Conservation (phyloP, 1,140 invertebrate genomes). For the Drosophila ironensis region DNA sequence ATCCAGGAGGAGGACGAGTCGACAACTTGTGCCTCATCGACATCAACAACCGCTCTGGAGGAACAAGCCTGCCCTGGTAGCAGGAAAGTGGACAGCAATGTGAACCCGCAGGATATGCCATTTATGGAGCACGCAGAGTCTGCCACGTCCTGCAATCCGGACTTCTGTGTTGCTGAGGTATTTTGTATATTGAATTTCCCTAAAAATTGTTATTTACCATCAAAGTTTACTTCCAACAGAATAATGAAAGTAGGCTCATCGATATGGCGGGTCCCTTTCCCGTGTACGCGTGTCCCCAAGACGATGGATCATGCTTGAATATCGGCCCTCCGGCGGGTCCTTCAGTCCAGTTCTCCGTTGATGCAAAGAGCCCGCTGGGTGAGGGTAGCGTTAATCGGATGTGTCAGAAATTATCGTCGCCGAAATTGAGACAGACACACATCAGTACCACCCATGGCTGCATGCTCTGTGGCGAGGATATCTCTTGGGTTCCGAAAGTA, state of each 20-base stretch:
- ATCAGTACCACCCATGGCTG: conserved; percentile 34
- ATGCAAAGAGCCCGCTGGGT: conserved; percentile 3
- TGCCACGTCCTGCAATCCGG: not conserved
- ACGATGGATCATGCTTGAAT: conserved; percentile 6
- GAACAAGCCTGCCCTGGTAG: no score
- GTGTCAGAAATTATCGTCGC: conserved; percentile 5
- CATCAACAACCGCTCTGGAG: no score
- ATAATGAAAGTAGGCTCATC: not conserved
- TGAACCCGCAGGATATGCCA: conserved; percentile 12
- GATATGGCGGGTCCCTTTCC: conserved; percentile 57
- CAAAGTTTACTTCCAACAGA: not conserved
- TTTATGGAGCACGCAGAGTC: not conserved
- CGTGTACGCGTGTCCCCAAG: conserved; percentile 9
- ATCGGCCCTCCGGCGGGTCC: conserved; percentile 10
- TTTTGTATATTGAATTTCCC: not conserved
- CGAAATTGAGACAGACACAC: conserved; percentile 39
- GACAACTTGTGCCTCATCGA: not conserved
- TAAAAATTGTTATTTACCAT: not conserved
- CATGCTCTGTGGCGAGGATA: conserved; percentile 61
- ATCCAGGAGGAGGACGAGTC: no score
- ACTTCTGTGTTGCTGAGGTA: not conserved
- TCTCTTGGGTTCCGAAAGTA: conserved; percentile 68
- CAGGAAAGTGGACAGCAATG: not conserved
- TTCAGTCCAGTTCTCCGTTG: conserved; percentile 26
- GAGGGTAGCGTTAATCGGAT: conserved; percentile 36